Evolutionary conservation across 2,113 vertebrate genomes (phyloP).

Genomic region (Cepphus grylle): DNA sequence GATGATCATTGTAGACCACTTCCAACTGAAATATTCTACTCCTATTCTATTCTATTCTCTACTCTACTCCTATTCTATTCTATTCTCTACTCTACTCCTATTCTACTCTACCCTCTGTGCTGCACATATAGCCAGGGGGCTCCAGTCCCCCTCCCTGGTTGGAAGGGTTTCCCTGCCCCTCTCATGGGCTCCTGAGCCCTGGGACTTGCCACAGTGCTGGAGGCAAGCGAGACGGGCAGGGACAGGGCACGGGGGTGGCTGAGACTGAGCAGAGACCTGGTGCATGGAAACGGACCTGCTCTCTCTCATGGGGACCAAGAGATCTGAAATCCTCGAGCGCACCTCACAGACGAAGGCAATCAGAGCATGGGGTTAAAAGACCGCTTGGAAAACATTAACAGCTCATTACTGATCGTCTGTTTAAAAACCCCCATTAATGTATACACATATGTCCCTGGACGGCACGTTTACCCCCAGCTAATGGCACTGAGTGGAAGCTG

Average conservation of each 20-base stretch:
- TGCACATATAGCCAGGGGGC: too few species aligned
- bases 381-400: conserved; percentile 53
- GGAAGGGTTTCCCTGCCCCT: neutral
- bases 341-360: neutral
- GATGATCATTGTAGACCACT: neutral
- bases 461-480: conserved; percentile 11
- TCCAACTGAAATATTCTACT: neutral
- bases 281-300: neutral
- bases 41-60: too few species aligned
- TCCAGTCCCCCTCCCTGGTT: neutral
- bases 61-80: too few species aligned
- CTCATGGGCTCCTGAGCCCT: neutral
- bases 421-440: conserved; percentile 31
- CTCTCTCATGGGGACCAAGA: rapidly evolving
- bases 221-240: neutral
- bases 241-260: rapidly evolving
- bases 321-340: rapidly evolving
- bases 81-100: too few species aligned
- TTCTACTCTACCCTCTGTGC: too few species aligned
- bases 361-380: neutral
- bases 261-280: neutral
- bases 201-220: neutral
- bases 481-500: conserved; percentile 34
- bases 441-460: neutral
- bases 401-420: conserved; percentile 53